phyloP scores from a whole-genome alignment of 2,888 invertebrate species.

The Tetranychus truncatus region DNA sequence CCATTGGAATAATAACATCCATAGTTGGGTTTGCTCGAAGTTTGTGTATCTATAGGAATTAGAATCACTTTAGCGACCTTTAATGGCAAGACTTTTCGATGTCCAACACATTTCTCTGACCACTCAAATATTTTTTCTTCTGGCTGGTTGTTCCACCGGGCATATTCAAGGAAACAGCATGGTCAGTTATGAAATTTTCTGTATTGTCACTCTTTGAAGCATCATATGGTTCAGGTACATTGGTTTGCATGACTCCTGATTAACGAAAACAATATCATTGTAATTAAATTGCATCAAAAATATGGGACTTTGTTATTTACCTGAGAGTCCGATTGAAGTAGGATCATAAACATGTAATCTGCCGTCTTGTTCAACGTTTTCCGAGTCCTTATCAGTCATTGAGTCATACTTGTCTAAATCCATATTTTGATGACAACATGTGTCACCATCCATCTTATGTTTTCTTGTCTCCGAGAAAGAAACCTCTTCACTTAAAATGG shows the following conservation, averaged over 20 bases:
- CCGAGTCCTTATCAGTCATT: neutral
- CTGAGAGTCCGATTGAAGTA: neutral
- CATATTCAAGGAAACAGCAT: neutral
- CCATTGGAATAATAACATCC: neutral
- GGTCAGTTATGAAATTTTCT: neutral
- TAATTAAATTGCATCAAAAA: no score
- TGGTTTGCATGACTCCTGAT: neutral
- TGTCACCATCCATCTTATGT: neutral
- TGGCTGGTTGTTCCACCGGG: neutral
- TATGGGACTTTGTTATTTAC: neutral
- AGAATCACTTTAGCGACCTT: neutral
- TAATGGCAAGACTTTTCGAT: neutral
- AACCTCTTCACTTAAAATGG: neutral
- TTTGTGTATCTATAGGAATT: neutral
- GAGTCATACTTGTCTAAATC: neutral
- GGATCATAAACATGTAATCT: neutral
- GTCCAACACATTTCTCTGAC: neutral
- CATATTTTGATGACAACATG: neutral
- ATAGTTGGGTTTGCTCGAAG: neutral
- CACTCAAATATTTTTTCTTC: neutral
- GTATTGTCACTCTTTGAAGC: neutral
- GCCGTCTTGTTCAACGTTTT: neutral
- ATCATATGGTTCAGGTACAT: neutral
- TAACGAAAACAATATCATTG: neutral
- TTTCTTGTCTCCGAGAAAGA: neutral